phyloP scores from a whole-genome alignment of 2,888 invertebrate species.

The Caenorhabditis uteleia region DNA sequence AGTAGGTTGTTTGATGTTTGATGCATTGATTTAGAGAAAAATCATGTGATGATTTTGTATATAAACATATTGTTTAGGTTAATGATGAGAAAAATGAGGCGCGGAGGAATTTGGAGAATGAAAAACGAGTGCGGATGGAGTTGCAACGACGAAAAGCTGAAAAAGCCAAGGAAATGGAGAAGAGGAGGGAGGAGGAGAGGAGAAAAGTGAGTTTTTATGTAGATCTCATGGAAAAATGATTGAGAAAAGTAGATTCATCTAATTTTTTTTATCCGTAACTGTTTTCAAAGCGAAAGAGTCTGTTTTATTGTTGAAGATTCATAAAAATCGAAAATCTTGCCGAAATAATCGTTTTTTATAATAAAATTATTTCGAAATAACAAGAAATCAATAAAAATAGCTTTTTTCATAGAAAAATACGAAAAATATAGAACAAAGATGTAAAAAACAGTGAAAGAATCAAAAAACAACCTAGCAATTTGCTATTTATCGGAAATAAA shows the following conservation, averaged over 20 bases:
- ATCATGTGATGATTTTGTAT: constrained; percentile 8
- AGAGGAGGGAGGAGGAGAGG: constrained; percentile 26
- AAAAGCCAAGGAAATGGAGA: constrained; percentile 21
- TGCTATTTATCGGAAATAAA: no score
- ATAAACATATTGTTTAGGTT: constrained; percentile 11
- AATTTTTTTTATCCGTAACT: no score
- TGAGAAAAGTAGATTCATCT: not conserved
- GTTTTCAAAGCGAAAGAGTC: not conserved
- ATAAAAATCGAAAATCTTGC: not conserved
- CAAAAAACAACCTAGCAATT: no score
- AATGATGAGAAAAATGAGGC: constrained; percentile 20
- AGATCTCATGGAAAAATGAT: not conserved
- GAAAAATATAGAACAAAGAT: no score
- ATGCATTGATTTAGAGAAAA: no score
- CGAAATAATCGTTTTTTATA: not conserved
- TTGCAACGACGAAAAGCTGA: constrained; percentile 30
- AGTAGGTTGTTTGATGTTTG: constrained; percentile 14
- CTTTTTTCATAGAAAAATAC: no score
- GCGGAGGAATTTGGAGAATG: constrained; percentile 22
- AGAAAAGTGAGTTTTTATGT: constrained; percentile 6
- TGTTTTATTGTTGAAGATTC: not conserved
- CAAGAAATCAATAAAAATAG: no score
- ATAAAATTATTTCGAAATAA: not conserved
- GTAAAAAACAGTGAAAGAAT: no score
- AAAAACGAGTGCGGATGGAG: constrained; percentile 16